Evolutionary conservation across 1,140 invertebrate species (phyloP).

Genomic region (Stegodyphus dumicola): DNA sequence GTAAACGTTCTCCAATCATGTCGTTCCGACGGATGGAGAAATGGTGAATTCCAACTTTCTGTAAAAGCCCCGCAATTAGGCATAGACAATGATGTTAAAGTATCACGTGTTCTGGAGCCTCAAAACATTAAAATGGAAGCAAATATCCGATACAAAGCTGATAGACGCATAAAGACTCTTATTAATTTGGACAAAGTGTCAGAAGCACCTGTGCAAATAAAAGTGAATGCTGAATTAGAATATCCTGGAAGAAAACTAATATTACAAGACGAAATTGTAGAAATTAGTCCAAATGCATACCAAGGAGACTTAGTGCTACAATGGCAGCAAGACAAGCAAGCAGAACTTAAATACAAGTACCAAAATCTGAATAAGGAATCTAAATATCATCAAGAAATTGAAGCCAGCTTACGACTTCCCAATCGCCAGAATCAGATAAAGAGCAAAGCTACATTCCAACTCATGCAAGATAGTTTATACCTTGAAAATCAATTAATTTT

Average conservation of each 20-base stretch:
- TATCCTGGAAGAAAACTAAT: background rate
- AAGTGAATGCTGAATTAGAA: background rate
- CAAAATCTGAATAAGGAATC: background rate
- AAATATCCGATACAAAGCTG: constrained; percentile 9
- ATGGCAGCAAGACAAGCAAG: background rate
- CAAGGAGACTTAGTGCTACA: constrained; percentile 14
- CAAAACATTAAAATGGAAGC: background rate
- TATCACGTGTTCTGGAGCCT: background rate
- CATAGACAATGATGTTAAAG: constrained; percentile 25
- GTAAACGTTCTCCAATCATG: constrained; percentile 11
- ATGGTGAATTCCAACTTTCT: background rate
- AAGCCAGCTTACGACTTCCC: constrained; percentile 15
- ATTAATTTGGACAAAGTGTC: constrained; percentile 11
- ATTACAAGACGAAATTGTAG: constrained; percentile 40
- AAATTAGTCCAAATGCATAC: constrained; percentile 8
- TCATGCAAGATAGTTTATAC: background rate
- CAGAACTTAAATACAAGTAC: constrained; percentile 24
- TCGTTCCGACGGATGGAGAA: background rate
- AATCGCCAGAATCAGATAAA: background rate
- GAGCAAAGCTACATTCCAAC: constrained; percentile 4
- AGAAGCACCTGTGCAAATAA: constrained; percentile 17
- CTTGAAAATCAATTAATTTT: constrained; percentile 1
- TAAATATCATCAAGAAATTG: constrained; percentile 35
- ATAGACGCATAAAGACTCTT: constrained; percentile 11
- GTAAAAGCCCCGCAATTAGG: constrained; percentile 30